Percentiles rank a stretch among this genome's conserved stretches.
phyloP scores from a whole-genome alignment of 2,888 invertebrate genomes.

The Erebia ligea region DNA sequence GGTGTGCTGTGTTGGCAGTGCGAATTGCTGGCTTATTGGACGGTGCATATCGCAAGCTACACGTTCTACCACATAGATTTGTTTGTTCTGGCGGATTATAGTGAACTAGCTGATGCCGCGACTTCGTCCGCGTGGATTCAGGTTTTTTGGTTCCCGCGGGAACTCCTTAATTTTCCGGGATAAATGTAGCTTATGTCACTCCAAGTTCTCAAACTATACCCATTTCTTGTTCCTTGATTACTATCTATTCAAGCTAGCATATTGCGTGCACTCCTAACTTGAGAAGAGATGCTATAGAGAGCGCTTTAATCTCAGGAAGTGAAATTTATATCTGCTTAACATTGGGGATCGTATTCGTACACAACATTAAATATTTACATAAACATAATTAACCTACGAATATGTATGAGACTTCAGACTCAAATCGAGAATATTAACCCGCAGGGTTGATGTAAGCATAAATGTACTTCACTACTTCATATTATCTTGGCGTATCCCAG shows the following conservation, averaged over 20 bases:
- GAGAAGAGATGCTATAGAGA: background rate
- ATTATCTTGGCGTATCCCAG: background rate
- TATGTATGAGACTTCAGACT: constrained; percentile 12
- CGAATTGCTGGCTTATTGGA: too few relatives aligned
- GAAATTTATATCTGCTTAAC: background rate
- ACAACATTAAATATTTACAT: constrained; percentile 16
- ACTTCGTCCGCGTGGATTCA: too few relatives aligned
- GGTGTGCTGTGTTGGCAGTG: too few relatives aligned
- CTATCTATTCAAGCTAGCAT: background rate
- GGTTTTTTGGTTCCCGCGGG: too few relatives aligned
- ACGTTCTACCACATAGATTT: too few relatives aligned
- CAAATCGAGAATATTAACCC: background rate
- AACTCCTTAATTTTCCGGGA: too few relatives aligned
- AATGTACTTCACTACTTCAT: constrained; percentile 10
- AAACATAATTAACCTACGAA: constrained; percentile 19
- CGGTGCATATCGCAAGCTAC: too few relatives aligned
- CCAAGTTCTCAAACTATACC: too few relatives aligned
- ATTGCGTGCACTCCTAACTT: background rate
- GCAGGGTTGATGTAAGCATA: background rate
- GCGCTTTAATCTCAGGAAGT: background rate
- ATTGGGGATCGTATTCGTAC: background rate
- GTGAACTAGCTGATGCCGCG: too few relatives aligned
- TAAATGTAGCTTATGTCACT: too few relatives aligned
- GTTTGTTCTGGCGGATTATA: too few relatives aligned
- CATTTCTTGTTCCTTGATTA: too few relatives aligned